Conservation (phyloP, 1,140 invertebrate species). For the Megalonaias nervosa region DNA sequence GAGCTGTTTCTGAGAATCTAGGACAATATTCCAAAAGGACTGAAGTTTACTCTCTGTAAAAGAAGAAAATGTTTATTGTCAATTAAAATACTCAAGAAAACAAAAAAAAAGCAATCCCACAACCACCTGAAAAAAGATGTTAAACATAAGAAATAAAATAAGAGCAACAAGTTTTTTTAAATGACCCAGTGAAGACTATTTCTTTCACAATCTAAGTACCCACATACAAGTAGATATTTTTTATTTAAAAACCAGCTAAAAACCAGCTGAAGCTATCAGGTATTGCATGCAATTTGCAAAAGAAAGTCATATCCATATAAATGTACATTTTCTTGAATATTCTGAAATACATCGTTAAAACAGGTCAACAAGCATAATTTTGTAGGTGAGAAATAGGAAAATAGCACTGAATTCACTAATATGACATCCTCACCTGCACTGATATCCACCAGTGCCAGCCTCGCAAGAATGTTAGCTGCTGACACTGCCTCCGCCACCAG, state of each 20-base stretch:
- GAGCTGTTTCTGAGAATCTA: constrained; percentile 82
- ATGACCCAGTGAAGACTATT: too few species aligned
- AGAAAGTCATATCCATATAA: too few species aligned
- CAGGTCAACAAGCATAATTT: too few species aligned
- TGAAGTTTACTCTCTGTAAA: constrained; percentile 75
- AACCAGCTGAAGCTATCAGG: too few species aligned
- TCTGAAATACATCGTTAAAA: too few species aligned
- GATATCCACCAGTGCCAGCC: constrained; percentile 75
- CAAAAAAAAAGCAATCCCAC: not conserved
- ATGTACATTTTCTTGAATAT: too few species aligned
- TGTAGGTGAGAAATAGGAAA: too few species aligned
- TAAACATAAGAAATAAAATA: not conserved
- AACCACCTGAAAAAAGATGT: not conserved
- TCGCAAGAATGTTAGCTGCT: constrained; percentile 82
- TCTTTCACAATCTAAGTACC: too few species aligned
- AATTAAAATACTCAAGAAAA: not conserved
- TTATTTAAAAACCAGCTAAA: too few species aligned
- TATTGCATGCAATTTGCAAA: too few species aligned
- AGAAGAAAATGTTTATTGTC: constrained; percentile 1
- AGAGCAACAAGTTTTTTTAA: not conserved
- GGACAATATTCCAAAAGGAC: constrained; percentile 80
- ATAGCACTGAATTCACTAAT: too few species aligned
- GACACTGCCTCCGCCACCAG: constrained; percentile 85
- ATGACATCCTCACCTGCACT: constrained; percentile 57
- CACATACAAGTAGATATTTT: too few species aligned